These are phyloP conservation scores for Philaenus spumarius DNA, from an alignment of 1,140 invertebrate species.

Conservation along the genomic window DNA sequence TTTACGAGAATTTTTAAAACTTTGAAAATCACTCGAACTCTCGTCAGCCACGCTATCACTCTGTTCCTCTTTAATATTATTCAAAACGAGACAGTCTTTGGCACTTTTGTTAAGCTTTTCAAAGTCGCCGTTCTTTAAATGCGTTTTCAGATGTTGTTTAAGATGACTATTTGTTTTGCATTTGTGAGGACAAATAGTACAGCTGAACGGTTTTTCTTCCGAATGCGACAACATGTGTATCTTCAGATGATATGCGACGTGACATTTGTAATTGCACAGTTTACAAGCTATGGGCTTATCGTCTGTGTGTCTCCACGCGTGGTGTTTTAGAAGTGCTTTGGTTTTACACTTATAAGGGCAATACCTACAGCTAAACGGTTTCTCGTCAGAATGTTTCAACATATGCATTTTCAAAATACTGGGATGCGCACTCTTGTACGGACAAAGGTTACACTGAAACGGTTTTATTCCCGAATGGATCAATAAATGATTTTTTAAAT, in stretches of 20 bases:
- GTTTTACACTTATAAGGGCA: constrained; percentile 41
- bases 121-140: too few relatives aligned
- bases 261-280: constrained; percentile 4
- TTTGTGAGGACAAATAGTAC: constrained; percentile 42
- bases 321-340: constrained; percentile 3
- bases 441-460: constrained; percentile 39
- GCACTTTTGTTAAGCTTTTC: too few relatives aligned
- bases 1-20: too few relatives aligned
- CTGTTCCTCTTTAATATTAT: too few relatives aligned
- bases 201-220: constrained; percentile 53
- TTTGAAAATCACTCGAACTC: too few relatives aligned
- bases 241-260: constrained; percentile 32
- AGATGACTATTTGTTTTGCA: constrained; percentile 47
- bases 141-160: constrained; percentile 36
- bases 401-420: constrained; percentile 11
- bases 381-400: constrained; percentile 27
- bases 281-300: constrained; percentile 24
- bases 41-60: too few relatives aligned
- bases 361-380: constrained; percentile 40
- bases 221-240: constrained; percentile 49
- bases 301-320: constrained; percentile 41
- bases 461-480: constrained; percentile 41
- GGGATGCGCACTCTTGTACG: not conserved
- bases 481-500: constrained; percentile 87
- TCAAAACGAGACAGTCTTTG: too few relatives aligned